These are phyloP conservation scores for Drosophila novamexicana DNA, from an alignment of 1,140 invertebrate genomes.

Conservation along the genomic window DNA sequence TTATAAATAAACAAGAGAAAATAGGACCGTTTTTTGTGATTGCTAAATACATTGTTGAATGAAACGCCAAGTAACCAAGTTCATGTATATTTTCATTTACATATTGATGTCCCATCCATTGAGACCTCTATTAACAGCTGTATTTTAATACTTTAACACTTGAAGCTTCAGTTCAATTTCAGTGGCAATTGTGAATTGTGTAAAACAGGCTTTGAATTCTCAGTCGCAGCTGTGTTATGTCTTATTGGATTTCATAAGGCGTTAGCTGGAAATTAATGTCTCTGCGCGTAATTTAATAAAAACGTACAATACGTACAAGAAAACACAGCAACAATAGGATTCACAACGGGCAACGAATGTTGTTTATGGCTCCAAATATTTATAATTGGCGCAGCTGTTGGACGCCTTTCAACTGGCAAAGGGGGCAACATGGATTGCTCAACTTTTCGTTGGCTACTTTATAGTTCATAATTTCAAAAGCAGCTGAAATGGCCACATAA, in stretches of 20 bases:
- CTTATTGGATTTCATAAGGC: conserved; percentile 62
- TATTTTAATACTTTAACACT: background rate
- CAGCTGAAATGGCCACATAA: conserved; percentile 29
- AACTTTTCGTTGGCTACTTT: conserved; percentile 15
- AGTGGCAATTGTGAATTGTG: background rate
- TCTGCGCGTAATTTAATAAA: conserved; percentile 73
- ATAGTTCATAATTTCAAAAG: conserved; percentile 32
- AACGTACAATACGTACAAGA: conserved; percentile 29
- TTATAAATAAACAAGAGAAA: too few species aligned
- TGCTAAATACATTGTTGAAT: too few species aligned
- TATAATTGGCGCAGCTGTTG: conserved; percentile 70
- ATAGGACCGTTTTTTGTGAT: too few species aligned
- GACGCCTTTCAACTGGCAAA: conserved; percentile 11
- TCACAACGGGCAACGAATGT: conserved; percentile 58
- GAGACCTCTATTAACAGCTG: too few species aligned
- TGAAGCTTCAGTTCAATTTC: background rate
- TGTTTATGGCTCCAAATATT: conserved; percentile 77
- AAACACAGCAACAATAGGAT: conserved; percentile 27
- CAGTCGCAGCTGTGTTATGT: conserved; percentile 54
- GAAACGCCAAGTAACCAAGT: too few species aligned
- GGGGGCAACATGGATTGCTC: conserved; percentile 1
- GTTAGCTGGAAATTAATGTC: conserved; percentile 59
- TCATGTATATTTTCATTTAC: too few species aligned
- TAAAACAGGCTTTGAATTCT: background rate
- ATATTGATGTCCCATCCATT: too few species aligned